Conservation (phyloP, 2,888 invertebrate species). For the Melangyna quadrimaculata region DNA sequence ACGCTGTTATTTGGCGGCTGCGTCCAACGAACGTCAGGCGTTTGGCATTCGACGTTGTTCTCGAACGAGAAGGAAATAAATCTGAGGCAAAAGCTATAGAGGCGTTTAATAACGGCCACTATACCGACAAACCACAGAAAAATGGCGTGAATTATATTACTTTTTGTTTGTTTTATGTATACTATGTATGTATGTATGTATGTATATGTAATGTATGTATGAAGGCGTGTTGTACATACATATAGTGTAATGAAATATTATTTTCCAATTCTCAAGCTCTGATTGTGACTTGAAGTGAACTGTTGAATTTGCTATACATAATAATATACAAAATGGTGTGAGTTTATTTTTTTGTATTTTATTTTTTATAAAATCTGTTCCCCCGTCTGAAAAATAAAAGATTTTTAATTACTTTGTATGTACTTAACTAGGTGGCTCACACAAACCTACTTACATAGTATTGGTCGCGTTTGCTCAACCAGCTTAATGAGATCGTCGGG, state of each 20-base stretch:
- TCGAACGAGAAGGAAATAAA: conserved; percentile 59
- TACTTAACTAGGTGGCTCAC: neutral
- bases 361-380: conserved; percentile 17
- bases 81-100: conserved; percentile 56
- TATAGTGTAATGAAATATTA: conserved; percentile 39
- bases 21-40: neutral
- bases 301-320: neutral
- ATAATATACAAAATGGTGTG: conserved; percentile 5
- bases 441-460: neutral
- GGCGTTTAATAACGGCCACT: conserved; percentile 58
- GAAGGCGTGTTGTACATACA: no score
- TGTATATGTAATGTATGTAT: no score
- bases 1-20: conserved; percentile 30
- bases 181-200: neutral
- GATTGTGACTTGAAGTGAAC: conserved; percentile 24
- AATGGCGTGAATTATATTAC: conserved; percentile 62
- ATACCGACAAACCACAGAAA: conserved; percentile 45
- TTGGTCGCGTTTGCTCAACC: neutral
- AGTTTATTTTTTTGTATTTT: conserved; percentile 33
- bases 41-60: conserved; percentile 31
- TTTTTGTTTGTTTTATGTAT: conserved; percentile 6
- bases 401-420: neutral
- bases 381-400: conserved; percentile 27
- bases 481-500: neutral
- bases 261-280: conserved; percentile 50